A percentile compares a stretch with the other conserved stretches of the same genome.
Conservation (phyloP, 2,797 vertebrate species). For the Schizopygopsis pylzovi region DNA sequence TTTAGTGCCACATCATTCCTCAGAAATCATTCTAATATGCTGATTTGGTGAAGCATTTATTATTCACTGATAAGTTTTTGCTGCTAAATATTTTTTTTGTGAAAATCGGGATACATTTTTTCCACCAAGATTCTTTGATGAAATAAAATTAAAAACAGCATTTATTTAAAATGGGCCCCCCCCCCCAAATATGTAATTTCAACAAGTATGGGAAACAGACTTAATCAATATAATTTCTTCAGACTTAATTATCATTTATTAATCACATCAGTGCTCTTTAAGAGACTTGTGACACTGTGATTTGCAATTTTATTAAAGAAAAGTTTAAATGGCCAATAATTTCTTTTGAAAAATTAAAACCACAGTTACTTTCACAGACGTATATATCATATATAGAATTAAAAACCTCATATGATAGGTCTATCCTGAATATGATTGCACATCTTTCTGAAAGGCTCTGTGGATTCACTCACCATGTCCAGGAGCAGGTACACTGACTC, state of each 20-base stretch:
- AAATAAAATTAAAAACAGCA: neutral
- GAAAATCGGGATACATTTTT: neutral
- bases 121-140: neutral
- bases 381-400: neutral
- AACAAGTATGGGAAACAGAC: neutral
- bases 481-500: constrained; percentile 97
- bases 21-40: neutral
- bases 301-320: too few species aligned
- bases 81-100: too few species aligned
- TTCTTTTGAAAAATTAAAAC: too few species aligned
- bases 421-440: neutral
- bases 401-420: neutral
- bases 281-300: neutral
- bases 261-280: neutral
- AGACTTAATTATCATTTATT: too few species aligned
- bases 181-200: neutral
- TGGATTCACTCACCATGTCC: constrained; percentile 86
- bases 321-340: too few species aligned
- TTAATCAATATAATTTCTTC: neutral
- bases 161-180: too few species aligned
- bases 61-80: too few species aligned
- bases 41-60: neutral
- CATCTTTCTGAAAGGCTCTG: neutral
- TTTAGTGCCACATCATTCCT: neutral
- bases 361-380: neutral